phyloP scores from a whole-genome alignment of 2,888 invertebrate genomes.

The Trichogramma dendrolimi region DNA sequence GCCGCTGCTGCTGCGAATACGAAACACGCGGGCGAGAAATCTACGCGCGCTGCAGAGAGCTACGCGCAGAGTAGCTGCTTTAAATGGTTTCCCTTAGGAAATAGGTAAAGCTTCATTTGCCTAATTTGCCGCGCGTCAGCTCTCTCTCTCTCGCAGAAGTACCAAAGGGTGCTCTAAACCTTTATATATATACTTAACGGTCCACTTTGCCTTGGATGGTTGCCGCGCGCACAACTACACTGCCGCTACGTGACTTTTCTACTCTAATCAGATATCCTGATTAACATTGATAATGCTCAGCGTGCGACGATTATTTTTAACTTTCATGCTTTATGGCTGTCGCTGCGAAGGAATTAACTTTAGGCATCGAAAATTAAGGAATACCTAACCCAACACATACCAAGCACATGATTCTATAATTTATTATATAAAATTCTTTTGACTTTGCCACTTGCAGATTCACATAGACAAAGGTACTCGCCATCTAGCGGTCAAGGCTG shows the following conservation, averaged over 20 bases:
- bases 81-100: conserved; percentile 36
- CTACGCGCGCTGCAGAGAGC: conserved; percentile 21
- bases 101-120: conserved; percentile 35
- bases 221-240: too few species aligned
- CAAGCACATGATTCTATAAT: too few species aligned
- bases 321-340: background rate
- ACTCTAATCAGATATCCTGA: background rate
- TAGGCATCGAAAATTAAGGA: too few species aligned
- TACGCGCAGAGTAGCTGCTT: conserved; percentile 27
- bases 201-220: background rate
- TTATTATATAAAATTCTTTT: too few species aligned
- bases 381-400: too few species aligned
- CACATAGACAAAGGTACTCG: too few species aligned
- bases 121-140: conserved; percentile 31
- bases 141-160: background rate
- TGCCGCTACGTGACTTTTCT: background rate
- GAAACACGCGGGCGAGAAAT: conserved; percentile 35
- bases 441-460: too few species aligned
- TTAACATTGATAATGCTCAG: background rate
- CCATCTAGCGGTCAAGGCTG: too few species aligned
- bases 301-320: background rate
- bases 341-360: too few species aligned
- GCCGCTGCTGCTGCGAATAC: conserved; percentile 31
- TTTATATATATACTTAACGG: background rate
- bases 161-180: conserved; percentile 1